Conservation (phyloP, 2,888 invertebrate genomes). For the Tiliacea aurago region DNA sequence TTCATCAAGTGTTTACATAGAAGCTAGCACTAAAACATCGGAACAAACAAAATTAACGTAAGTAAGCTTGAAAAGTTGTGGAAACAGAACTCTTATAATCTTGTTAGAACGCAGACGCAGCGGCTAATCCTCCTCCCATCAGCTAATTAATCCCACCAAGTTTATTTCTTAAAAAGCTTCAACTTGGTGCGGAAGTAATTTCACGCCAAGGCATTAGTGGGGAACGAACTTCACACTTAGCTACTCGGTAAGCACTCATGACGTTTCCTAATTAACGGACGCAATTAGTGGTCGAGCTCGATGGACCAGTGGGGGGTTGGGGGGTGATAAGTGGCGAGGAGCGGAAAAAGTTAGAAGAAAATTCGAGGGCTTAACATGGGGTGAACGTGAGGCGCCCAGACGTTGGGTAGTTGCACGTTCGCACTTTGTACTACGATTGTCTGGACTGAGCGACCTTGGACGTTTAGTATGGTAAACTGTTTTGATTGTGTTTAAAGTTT, state of each 20-base stretch:
- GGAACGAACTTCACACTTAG: slow-evolving; percentile 90
- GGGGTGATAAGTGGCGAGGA: slow-evolving; percentile 86
- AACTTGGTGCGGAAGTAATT: slow-evolving; percentile 88
- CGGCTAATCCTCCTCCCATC: slow-evolving; percentile 88
- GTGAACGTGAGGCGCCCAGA: slow-evolving; percentile 76
- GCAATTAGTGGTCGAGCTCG: slow-evolving; percentile 89
- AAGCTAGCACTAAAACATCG: slow-evolving; percentile 71
- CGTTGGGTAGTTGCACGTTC: slow-evolving; percentile 63
- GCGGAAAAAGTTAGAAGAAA: slow-evolving; percentile 88
- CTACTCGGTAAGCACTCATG: slow-evolving; percentile 90
- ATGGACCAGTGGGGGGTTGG: slow-evolving; percentile 78
- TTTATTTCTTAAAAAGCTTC: slow-evolving; percentile 90
- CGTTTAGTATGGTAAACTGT: slow-evolving; percentile 41
- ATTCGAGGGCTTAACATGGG: slow-evolving; percentile 85
- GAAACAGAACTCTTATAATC: slow-evolving; percentile 89
- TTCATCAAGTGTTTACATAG: slow-evolving; percentile 65
- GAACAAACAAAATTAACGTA: slow-evolving; percentile 87
- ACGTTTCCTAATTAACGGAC: slow-evolving; percentile 91
- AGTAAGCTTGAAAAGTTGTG: slow-evolving; percentile 86
- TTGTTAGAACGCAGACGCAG: slow-evolving; percentile 88
- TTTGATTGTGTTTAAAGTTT: slow-evolving; percentile 36
- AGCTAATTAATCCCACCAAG: slow-evolving; percentile 89
- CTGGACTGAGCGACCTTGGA: slow-evolving; percentile 72
- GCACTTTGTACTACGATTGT: slow-evolving; percentile 35
- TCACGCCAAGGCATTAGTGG: slow-evolving; percentile 86